phyloP scores from a whole-genome alignment of 2,113 vertebrate genomes.

The Malurus cyaneus region DNA sequence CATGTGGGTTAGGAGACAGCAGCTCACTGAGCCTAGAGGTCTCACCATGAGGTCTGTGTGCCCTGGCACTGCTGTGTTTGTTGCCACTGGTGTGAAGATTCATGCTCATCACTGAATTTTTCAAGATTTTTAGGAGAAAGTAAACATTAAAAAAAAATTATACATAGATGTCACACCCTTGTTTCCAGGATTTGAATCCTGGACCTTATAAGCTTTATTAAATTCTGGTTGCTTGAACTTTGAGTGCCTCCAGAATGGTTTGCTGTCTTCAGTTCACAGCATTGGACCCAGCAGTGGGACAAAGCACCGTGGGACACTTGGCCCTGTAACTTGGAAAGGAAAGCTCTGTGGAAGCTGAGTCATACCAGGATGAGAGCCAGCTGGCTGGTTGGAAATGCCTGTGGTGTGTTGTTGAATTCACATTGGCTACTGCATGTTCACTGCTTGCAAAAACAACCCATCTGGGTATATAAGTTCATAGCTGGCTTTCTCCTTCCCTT shows the following conservation, averaged over 20 bases:
- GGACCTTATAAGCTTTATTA: neutral
- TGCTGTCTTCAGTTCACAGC: neutral
- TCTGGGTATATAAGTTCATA: neutral
- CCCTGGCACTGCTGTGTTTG: neutral
- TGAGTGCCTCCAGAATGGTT: neutral
- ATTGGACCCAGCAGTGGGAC: neutral
- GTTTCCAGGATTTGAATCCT: neutral
- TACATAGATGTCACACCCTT: neutral
- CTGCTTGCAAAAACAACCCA: neutral
- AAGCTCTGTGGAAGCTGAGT: neutral
- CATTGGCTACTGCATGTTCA: neutral
- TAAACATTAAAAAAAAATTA: neutral
- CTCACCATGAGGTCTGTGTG: fast-evolving
- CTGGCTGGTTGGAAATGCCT: neutral
- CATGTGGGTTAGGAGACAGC: neutral
- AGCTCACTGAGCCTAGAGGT: neutral
- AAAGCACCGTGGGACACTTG: neutral
- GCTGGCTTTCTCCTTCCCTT: neutral
- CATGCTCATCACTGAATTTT: neutral
- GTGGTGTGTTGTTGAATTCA: neutral
- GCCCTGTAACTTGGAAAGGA: neutral
- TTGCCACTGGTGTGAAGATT: neutral
- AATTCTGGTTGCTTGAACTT: neutral
- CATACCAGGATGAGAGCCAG: neutral
- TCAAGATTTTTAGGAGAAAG: neutral